phyloP scores from a whole-genome alignment of 1,140 invertebrate species.

The Drosophila biarmipes region DNA sequence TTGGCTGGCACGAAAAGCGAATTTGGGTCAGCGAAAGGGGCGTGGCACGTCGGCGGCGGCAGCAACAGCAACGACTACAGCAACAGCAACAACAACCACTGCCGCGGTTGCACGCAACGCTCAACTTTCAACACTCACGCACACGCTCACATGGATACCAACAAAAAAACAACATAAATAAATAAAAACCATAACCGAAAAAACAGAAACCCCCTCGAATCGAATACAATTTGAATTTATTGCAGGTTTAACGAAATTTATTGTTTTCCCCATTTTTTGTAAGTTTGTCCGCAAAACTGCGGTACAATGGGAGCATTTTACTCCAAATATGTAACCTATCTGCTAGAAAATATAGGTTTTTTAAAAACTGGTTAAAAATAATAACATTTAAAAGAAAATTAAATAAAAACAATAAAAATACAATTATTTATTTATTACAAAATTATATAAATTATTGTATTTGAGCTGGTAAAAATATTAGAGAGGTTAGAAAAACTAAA shows the following conservation, averaged over 20 bases:
- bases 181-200: conserved; percentile 3
- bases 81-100: conserved; percentile 9
- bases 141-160: conserved; percentile 19
- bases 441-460: too few relatives aligned
- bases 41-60: conserved; percentile 47
- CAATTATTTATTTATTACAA: too few relatives aligned
- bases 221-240: conserved; percentile 8
- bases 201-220: conserved; percentile 4
- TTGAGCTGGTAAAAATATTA: neutral
- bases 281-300: neutral
- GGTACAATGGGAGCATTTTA: neutral
- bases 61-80: conserved; percentile 14
- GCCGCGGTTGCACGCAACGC: conserved; percentile 46
- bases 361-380: neutral
- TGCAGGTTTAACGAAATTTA: neutral
- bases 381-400: neutral
- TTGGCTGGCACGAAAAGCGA: conserved; percentile 49
- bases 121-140: conserved; percentile 37
- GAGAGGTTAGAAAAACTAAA: neutral
- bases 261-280: neutral
- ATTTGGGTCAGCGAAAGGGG: conserved; percentile 71
- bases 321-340: too few relatives aligned
- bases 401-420: neutral
- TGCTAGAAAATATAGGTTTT: too few relatives aligned
- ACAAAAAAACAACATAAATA: neutral